Evolutionary conservation across 2,113 vertebrate genomes (phyloP), one percentile per base, ranked within the genome.

Genomic region (Cyanoderma ruficeps): DNA sequence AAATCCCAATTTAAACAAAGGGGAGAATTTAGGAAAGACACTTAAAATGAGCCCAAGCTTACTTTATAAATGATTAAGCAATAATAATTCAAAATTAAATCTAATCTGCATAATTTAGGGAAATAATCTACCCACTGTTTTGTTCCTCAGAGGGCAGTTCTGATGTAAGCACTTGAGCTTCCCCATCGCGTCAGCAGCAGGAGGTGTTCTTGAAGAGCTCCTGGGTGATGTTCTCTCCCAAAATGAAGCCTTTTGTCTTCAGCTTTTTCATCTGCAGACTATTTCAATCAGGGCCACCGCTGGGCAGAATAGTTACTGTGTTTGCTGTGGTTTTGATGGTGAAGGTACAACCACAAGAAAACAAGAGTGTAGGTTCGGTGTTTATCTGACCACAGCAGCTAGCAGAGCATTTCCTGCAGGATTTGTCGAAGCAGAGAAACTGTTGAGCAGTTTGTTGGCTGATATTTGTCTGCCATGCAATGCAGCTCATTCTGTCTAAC

Each of bases 401-500:
- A 44, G 52, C 50, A 70, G 31, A 86, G 24, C 72, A 52, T 68
- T 83, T 83, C 24, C 39, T 83, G 28, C 3, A 68, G 80, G n/a
- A 57, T 84, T 78, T 90, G 35, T 27, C 68, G 64, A 27, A 71
- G 24, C 42, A 91, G 56, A 72, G 41, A 50, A 59, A 39, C 39
- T 39, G 39, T 7, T 46, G 75, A 60, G 15, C 17, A 56, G 5
- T 87, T 86, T 91, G 25, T 46, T 94, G 89, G 69, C 75, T 94
- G 89, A 22, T 93, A 60, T 86, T 95, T 96, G 59, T 76, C 50
- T 65, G 71, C 49, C 5, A 4, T 52, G 41, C 35, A 93, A 24
- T 11, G 41, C 28, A 89, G 78, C 37, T 86, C 50, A 17, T 76
- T 94, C 4, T 0, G 35, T 68, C 80, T 19, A 60, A 52, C 65